These are phyloP conservation scores for Elaphurus davidianus DNA, from an alignment of 2,113 vertebrate species.

Conservation along the genomic window DNA sequence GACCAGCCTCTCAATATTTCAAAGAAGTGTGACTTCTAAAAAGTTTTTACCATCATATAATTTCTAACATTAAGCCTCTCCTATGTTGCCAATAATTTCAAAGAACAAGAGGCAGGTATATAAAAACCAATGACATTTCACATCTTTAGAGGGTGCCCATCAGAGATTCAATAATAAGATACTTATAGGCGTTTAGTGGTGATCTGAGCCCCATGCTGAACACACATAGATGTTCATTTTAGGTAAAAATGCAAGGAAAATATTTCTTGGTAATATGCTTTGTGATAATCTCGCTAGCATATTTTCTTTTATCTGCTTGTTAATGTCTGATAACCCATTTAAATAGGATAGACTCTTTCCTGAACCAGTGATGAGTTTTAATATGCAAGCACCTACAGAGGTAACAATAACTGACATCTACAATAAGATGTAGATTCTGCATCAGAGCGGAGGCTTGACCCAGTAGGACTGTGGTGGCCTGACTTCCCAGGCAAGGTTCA, in stretches of 20 bases:
- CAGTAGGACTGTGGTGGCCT: fast-evolving
- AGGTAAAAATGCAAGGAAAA: not conserved
- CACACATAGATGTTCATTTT: not conserved
- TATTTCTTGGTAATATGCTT: not conserved
- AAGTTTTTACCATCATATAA: not conserved
- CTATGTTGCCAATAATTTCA: not conserved
- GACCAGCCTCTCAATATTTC: not conserved
- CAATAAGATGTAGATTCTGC: not conserved
- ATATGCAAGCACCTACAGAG: not conserved
- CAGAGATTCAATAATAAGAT: not conserved
- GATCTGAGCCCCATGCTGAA: not conserved
- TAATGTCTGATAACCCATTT: not conserved
- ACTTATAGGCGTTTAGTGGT: not conserved
- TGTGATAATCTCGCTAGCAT: not conserved
- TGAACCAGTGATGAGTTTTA: not conserved
- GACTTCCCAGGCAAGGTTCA: not conserved
- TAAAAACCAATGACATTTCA: not conserved
- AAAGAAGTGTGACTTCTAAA: not conserved
- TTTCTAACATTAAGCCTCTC: not conserved
- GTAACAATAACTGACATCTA: not conserved
- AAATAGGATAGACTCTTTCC: not conserved
- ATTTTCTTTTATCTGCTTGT: not conserved
- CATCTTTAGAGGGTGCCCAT: not conserved
- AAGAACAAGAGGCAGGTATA: not conserved
- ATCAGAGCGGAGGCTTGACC: not conserved